These are phyloP conservation scores for Drosophila burlai DNA, from an alignment of 1,140 invertebrate genomes.

Conservation along the genomic window DNA sequence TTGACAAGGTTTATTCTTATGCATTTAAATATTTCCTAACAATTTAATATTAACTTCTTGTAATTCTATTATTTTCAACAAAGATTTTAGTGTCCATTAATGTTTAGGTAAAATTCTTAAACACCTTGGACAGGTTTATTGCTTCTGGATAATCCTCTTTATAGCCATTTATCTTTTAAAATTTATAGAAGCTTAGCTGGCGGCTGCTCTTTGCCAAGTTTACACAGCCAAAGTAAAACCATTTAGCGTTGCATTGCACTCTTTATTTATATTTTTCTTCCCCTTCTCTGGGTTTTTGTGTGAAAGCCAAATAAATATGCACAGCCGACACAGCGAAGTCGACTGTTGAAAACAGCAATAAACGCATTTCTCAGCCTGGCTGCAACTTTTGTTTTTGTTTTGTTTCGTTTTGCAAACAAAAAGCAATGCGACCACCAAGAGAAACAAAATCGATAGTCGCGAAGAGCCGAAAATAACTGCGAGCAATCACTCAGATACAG, in stretches of 20 bases:
- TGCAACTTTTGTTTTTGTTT: slow-evolving; percentile 52
- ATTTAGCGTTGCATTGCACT: slow-evolving; percentile 31
- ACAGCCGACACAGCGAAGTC: slow-evolving; percentile 42
- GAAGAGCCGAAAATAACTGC: slow-evolving; percentile 31
- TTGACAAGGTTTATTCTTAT: neutral
- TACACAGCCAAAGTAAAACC: slow-evolving; percentile 26
- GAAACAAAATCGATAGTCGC: slow-evolving; percentile 40
- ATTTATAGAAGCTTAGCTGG: slow-evolving; percentile 18
- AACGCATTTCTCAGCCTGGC: slow-evolving; percentile 69
- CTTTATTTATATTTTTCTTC: slow-evolving; percentile 23
- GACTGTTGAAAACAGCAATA: slow-evolving; percentile 68
- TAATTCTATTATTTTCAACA: neutral
- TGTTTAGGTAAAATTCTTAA: neutral
- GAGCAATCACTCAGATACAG: slow-evolving; percentile 16
- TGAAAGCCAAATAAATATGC: slow-evolving; percentile 63
- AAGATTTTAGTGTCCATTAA: too few species aligned
- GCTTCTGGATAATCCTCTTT: neutral
- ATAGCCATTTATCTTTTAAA: slow-evolving; percentile 16
- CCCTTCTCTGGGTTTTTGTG: slow-evolving; percentile 6
- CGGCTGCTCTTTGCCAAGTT: slow-evolving; percentile 25
- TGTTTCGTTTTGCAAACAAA: slow-evolving; percentile 53
- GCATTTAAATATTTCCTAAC: neutral
- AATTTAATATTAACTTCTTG: neutral
- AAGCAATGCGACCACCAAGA: slow-evolving; percentile 18
- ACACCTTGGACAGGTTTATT: slow-evolving; percentile 8